phyloP scores from a whole-genome alignment of 2,888 invertebrate genomes.

The Brenthis ino region DNA sequence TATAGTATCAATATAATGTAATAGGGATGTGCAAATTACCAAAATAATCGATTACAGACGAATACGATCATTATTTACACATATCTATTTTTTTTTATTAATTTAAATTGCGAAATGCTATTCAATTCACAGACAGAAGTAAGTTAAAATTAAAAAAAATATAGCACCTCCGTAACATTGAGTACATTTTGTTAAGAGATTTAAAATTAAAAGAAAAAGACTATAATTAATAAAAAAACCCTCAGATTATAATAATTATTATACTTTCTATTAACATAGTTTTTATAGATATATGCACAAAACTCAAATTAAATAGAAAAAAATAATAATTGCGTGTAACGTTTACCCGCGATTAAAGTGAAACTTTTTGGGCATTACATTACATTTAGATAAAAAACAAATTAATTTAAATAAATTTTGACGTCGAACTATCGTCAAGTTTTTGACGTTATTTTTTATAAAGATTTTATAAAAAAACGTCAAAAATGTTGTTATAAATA shows the following conservation, averaged over 20 bases:
- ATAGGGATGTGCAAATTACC: too few species aligned
- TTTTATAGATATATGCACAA: slow-evolving; percentile 15
- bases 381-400: too few species aligned
- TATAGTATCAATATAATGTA: neutral
- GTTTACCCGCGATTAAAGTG: too few species aligned
- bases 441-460: too few species aligned
- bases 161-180: slow-evolving; percentile 39
- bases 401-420: too few species aligned
- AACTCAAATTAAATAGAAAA: neutral
- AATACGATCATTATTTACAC: too few species aligned
- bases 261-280: slow-evolving; percentile 12
- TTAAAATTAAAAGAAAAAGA: slow-evolving; percentile 2
- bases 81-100: neutral
- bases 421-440: too few species aligned
- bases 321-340: too few species aligned
- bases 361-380: too few species aligned
- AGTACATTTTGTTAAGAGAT: slow-evolving; percentile 25
- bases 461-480: too few species aligned
- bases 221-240: slow-evolving; percentile 16
- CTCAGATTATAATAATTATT: slow-evolving; percentile 28
- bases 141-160: slow-evolving; percentile 21
- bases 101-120: neutral
- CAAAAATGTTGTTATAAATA: too few species aligned
- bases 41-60: too few species aligned
- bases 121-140: slow-evolving; percentile 11